Evolutionary conservation across 2,888 invertebrate genomes (phyloP).

Genomic region (Drosophila lacicola): DNA sequence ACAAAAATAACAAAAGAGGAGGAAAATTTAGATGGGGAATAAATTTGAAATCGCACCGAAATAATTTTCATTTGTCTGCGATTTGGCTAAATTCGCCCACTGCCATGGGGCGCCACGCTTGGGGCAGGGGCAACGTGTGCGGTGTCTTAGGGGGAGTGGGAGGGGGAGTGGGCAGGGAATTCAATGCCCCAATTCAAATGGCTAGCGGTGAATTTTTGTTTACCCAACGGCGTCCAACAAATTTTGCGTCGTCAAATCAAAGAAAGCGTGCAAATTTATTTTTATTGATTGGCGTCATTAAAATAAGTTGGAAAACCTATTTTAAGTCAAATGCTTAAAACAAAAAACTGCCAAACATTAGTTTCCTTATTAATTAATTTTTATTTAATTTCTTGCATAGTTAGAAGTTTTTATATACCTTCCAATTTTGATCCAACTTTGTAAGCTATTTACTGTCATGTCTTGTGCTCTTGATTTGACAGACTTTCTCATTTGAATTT

Average conservation of each 20-base stretch:
- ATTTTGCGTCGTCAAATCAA: conserved; percentile 69
- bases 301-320: conserved; percentile 37
- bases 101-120: conserved; percentile 40
- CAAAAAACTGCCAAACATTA: no score
- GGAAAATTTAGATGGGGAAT: conserved; percentile 41
- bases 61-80: conserved; percentile 40
- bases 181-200: conserved; percentile 23
- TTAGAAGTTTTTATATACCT: no score
- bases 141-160: neutral
- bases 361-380: no score
- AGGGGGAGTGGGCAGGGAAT: neutral
- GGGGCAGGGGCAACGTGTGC: conserved; percentile 3
- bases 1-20: conserved; percentile 71
- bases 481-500: neutral
- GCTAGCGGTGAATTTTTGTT: conserved; percentile 54
- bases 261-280: conserved; percentile 26
- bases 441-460: no score
- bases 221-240: conserved; percentile 66
- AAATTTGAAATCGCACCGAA: conserved; percentile 68
- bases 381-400: no score
- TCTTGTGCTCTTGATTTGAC: no score
- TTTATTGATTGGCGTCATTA: conserved; percentile 54
- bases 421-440: no score
- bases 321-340: conserved; percentile 1
- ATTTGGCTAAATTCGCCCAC: conserved; percentile 55